Percentiles rank a stretch among this genome's conserved stretches.
phyloP scores from a whole-genome alignment of 35 echinoderm and acorn worm genomes.

The Patiria miniata region DNA sequence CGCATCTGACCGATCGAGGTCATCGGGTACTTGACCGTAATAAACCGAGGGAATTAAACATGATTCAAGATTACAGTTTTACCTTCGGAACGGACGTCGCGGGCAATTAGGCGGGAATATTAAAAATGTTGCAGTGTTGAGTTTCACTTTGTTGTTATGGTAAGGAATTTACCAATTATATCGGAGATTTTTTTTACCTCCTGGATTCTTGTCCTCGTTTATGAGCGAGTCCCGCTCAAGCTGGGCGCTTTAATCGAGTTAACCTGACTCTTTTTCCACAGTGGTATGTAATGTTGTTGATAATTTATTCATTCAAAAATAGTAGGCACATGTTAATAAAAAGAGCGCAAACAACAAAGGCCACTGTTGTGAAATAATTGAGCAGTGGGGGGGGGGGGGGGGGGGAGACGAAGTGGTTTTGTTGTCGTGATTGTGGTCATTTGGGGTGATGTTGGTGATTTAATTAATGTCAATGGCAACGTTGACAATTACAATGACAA shows the following conservation, averaged over 20 bases:
- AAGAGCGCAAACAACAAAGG: too few relatives aligned
- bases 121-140: background rate
- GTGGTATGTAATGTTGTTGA: too few relatives aligned
- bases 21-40: slow-evolving; percentile 6
- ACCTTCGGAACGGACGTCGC: background rate
- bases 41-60: background rate
- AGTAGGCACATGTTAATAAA: too few relatives aligned
- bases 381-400: too few relatives aligned
- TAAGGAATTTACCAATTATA: background rate
- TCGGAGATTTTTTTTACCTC: background rate
- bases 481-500: too few relatives aligned
- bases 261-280: too few relatives aligned
- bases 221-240: background rate
- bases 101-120: background rate
- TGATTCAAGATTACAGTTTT: background rate
- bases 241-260: background rate
- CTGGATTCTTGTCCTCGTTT: background rate
- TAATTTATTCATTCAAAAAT: too few relatives aligned
- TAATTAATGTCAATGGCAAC: too few relatives aligned
- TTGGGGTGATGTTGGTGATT: too few relatives aligned
- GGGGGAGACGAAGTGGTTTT: too few relatives aligned
- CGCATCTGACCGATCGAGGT: background rate
- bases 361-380: too few relatives aligned
- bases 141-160: background rate
- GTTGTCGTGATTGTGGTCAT: too few relatives aligned